Base-by-base conservation (phyloP, 2,888 invertebrate genomes). In the Linnaemya tessellans region DNA sequence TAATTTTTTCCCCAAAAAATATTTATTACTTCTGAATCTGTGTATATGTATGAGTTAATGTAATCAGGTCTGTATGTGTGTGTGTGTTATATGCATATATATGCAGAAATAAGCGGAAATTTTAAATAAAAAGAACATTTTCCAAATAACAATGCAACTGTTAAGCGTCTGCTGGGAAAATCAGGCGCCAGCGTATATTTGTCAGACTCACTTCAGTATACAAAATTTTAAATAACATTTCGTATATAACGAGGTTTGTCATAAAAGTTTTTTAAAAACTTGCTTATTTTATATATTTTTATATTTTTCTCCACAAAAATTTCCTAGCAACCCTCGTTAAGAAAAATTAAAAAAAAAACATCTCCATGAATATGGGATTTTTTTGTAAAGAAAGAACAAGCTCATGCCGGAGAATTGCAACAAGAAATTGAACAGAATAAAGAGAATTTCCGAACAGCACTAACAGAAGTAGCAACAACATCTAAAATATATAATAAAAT, bases 91-190 rank as follows among this genome's bases (percentile, higher is more conserved):
- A n/a, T n/a, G n/a, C n/a, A 56, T 51, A 0, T 20, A 41, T 25
- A 30, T 75, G 43, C 30, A 25, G 18, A 43, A 73, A n/a, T 65
- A 60, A 77, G 81, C 81, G 78, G 78, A 85, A 75, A 75, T 82
- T 82, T 85, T 71, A 80, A 85, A 80, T 80, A 80, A 68, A 62
- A 83, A 74, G 68, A 73, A 77, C 62, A 74, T 75, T 83, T 77
- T 74, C 25, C 30, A 82, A 64, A 71, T 41, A 85, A 82, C 81
- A 71, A 75, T 80, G 67, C 65, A 80, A 80, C 30, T 67, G 38
- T 46, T 78, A 51, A 41, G 68, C 56, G 20, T 62, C 56, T 68
- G 74, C 22, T 64, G 68, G 62, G 68, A 64, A 83, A 78, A 78
- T 71, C 71, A 64, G 80, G 78, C 80, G 83, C 83, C 83, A 86